Evolutionary conservation across 2,888 invertebrate species (phyloP).

Genomic region (Cistogaster globosa): DNA sequence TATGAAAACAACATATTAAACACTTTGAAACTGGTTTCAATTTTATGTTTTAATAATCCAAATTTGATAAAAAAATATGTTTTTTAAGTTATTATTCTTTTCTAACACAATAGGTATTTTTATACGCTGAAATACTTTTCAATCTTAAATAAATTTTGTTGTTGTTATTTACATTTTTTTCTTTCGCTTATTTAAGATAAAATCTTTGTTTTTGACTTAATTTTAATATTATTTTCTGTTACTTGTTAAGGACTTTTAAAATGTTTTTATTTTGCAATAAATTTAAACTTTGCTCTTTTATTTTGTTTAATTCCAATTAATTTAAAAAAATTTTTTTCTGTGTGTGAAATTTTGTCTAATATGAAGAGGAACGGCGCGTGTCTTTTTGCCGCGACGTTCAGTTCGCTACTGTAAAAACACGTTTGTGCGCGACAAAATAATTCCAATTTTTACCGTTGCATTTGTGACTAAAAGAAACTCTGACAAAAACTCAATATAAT

Average conservation of each 20-base stretch:
- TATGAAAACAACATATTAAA: conserved; percentile 27
- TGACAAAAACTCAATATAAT: conserved; percentile 63
- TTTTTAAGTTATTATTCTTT: conserved; percentile 22
- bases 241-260: conserved; percentile 32
- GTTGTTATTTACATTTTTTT: conserved; percentile 10
- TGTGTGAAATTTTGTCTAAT: conserved; percentile 52
- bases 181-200: background rate
- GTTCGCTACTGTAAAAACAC: conserved; percentile 79
- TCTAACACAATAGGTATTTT: background rate
- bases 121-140: background rate
- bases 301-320: conserved; percentile 36
- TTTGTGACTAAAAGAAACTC: conserved; percentile 71
- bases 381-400: conserved; percentile 83
- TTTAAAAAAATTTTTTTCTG: conserved; percentile 45
- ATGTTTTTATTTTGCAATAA: conserved; percentile 18
- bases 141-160: background rate
- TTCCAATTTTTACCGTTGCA: conserved; percentile 76
- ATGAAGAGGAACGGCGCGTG: conserved; percentile 79
- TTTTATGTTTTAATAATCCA: conserved; percentile 28
- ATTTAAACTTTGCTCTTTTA: background rate
- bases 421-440: conserved; percentile 76
- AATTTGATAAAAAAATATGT: conserved; percentile 21
- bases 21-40: conserved; percentile 12
- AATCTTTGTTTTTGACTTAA: background rate
- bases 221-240: background rate